Evolutionary conservation across 2,797 vertebrate genomes (phyloP).

Genomic region (Iguana delicatissima): DNA sequence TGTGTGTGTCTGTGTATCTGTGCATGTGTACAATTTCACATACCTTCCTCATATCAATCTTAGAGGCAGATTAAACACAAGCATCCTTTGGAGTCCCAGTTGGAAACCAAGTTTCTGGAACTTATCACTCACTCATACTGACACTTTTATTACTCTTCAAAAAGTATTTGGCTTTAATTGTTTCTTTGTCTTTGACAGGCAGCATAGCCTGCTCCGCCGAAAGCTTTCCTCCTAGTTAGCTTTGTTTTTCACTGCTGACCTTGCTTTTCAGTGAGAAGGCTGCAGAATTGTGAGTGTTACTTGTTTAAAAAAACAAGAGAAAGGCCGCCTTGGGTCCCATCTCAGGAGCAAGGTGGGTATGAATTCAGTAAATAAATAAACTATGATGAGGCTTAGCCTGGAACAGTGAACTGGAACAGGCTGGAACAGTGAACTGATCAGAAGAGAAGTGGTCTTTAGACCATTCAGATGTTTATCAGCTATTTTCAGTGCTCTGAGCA

Average conservation of each 20-base stretch:
- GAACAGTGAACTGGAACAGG: no score
- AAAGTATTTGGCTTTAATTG: constrained; percentile 73
- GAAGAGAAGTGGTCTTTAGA: not conserved
- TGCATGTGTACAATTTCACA: constrained; percentile 61
- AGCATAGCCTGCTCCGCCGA: constrained; percentile 54
- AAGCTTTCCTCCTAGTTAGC: constrained; percentile 9
- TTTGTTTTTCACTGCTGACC: constrained; percentile 37
- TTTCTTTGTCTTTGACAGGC: constrained; percentile 69
- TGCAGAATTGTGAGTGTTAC: constrained; percentile 12
- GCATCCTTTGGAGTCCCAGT: constrained; percentile 59
- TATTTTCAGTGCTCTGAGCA: not conserved
- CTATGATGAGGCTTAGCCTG: not conserved
- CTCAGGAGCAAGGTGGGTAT: no score
- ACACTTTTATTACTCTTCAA: constrained; percentile 75
- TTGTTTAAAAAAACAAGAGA: not conserved
- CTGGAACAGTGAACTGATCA: not conserved
- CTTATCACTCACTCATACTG: constrained; percentile 68
- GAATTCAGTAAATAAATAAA: no score
- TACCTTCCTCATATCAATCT: constrained; percentile 59
- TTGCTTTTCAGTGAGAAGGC: constrained; percentile 40
- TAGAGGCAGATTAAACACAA: constrained; percentile 68
- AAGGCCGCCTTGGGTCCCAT: not conserved
- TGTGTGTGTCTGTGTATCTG: constrained; percentile 28
- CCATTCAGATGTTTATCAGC: not conserved
- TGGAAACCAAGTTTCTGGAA: constrained; percentile 74